Base-by-base conservation (phyloP, 2,797 vertebrate species). In the Varecia variegata region DNA sequence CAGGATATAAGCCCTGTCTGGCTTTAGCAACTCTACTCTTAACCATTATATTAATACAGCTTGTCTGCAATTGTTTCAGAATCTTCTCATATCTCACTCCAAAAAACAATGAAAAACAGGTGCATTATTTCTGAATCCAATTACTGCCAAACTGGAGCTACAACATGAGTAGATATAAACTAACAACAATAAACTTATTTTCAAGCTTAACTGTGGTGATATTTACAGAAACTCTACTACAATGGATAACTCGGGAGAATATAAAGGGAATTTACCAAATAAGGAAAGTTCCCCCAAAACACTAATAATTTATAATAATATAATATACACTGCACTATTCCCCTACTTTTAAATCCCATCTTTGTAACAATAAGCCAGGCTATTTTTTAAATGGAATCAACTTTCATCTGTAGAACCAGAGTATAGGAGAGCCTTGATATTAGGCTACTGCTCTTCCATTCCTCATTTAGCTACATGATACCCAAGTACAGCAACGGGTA, bases 151-250 rank as follows among this genome's bases (percentile, higher is more conserved):
- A 40, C 15, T 23, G 40, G 47, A 90, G 43, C 20, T n/a, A 68
- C 15, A 27, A 77, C 21, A 40, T 1, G 73, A 82, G 32, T 27
- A 68, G 2, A 74, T 93, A 12, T 62, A 91, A 95, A 80, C 65
- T 43, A 77, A 14, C 43, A 80, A 7, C 2, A 50, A 80, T 52
- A 50, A 88, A 87, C 47, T 58, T 47, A 90, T 43, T 90, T 88
- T 89, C 83, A 93, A 90, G 65, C 7, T 81, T 60, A 83, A 81
- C 30, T 85, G 25, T 54, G 18, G 65, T 56, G 30, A 68, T 4
- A 79, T 50, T 56, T 71, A 45, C 13, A 13, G 12, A 83, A 84
- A 81, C 3, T 50, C 38, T 38, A n/a, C 11, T 20, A 38, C 32
- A 81, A 45, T 11, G 40, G 35, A 58, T 43, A 58, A 73, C 23